Evolutionary conservation across 1,140 invertebrate species (phyloP), one percentile per base, ranked within the genome.

Genomic region (Zaprionus inermis): DNA sequence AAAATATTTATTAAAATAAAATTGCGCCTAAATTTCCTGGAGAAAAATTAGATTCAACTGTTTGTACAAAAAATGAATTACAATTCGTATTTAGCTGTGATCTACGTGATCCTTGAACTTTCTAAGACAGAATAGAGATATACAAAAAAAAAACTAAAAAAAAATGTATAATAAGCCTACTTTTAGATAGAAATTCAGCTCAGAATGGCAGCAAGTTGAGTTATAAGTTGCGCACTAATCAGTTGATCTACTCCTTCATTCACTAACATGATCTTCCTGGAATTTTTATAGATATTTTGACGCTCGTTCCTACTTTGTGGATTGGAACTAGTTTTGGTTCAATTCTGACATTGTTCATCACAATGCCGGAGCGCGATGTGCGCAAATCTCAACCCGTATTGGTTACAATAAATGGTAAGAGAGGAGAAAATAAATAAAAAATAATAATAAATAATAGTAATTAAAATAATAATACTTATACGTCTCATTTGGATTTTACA

Each of bases 281-380:
- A 10, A 9, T n/a, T 46, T 64, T 0, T 28, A 4, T 20, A 92
- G 91, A 92, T 90, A 79, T 83, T 79, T 80, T 91, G 81, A 76
- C 83, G 68, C 78, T 92, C 57, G 61, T 82, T 91, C 97, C 98
- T 76, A 98, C 97, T 79, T 93, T 99, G 76, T 99, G 98, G 98
- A 96, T 99, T 81, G 98, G 98, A 80, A 99, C 98, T 66, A 98
- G 97, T 93, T 94, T 98, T 82, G 98, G 98, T 79, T 98, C 98
- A 52, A 97, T 99, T 91, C 94, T 99, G 84, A 97, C 97, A 56
- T 96, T 99, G 92, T 95, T 96, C 92, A 95, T 99, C 81, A 97
- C 95, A 91, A 94, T 98, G 83, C 97, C 98, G 66, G 94, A 96
- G 74, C 93, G 95, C 69, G 96, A 96, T 84, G 96, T 97, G 82